Percentiles rank a stretch among this genome's conserved stretches.
phyloP scores from a whole-genome alignment of 2,888 invertebrate genomes.

The Pemphredon lugubris region DNA sequence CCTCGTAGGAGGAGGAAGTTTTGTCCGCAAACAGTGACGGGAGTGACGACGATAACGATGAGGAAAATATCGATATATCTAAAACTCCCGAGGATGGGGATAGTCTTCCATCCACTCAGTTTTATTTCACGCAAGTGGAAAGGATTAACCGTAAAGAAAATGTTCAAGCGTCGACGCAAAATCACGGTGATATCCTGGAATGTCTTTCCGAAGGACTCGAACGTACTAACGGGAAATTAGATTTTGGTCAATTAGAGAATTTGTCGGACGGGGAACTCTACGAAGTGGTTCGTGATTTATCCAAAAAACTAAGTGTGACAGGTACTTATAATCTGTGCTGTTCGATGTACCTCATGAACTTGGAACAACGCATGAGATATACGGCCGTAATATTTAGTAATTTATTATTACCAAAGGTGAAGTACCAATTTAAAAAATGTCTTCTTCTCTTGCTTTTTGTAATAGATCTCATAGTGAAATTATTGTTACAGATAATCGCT shows the following conservation, averaged over 20 bases:
- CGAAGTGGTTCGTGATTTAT: slow-evolving; percentile 57
- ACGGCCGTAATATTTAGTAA: slow-evolving; percentile 62
- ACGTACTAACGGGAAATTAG: slow-evolving; percentile 56
- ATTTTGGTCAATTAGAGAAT: slow-evolving; percentile 60
- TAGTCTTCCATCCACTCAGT: slow-evolving; percentile 57
- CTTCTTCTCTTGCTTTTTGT: too few relatives aligned
- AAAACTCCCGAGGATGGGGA: too few relatives aligned
- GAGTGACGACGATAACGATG: slow-evolving; percentile 9
- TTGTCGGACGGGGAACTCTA: slow-evolving; percentile 63
- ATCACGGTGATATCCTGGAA: slow-evolving; percentile 57
- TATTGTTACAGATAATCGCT: slow-evolving; percentile 59
- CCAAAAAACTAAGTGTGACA: slow-evolving; percentile 58
- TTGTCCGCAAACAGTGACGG: slow-evolving; percentile 3
- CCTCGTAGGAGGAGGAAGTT: slow-evolving; percentile 21
- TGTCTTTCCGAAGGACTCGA: slow-evolving; percentile 68
- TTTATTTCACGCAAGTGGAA: slow-evolving; percentile 51
- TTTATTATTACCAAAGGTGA: slow-evolving; percentile 72
- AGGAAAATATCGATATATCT: neutral
- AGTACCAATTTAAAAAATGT: too few relatives aligned
- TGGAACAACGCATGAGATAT: slow-evolving; percentile 66
- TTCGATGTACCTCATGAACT: slow-evolving; percentile 61
- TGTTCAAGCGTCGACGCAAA: slow-evolving; percentile 9
- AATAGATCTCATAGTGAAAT: neutral
- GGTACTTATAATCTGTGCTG: slow-evolving; percentile 71
- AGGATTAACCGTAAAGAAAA: neutral